Conservation (phyloP, 2,888 invertebrate genomes). For the Catocala sponsa region DNA sequence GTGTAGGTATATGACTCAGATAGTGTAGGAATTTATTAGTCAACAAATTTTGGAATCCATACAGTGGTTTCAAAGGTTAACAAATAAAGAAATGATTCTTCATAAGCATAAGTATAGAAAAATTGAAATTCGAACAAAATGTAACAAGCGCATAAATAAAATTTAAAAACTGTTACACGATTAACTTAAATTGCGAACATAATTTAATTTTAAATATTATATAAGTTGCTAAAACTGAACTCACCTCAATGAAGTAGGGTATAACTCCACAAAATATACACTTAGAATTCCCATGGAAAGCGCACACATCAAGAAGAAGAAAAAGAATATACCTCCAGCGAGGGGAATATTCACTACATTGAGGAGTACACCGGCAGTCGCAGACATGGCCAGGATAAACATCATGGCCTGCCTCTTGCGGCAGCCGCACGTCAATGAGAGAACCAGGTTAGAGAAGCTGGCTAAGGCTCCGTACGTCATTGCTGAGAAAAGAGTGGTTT, state of each 20-base stretch:
- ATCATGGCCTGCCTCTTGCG: slow-evolving; percentile 79
- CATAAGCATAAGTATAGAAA: too few species aligned
- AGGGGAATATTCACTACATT: slow-evolving; percentile 74
- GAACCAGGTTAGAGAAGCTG: slow-evolving; percentile 73
- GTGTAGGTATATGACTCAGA: too few species aligned
- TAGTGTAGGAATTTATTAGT: too few species aligned
- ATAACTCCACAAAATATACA: slow-evolving; percentile 83
- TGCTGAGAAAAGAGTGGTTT: slow-evolving; percentile 79
- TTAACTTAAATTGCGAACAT: too few species aligned
- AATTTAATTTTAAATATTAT: too few species aligned
- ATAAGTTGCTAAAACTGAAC: slow-evolving; percentile 12
- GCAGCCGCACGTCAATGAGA: slow-evolving; percentile 78
- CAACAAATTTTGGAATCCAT: too few species aligned
- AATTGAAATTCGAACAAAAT: too few species aligned
- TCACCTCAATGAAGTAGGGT: slow-evolving; percentile 82
- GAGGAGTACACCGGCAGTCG: slow-evolving; percentile 68
- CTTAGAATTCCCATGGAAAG: slow-evolving; percentile 82
- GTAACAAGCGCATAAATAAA: too few species aligned
- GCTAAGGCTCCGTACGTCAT: slow-evolving; percentile 81
- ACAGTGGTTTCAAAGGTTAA: too few species aligned
- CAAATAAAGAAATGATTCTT: too few species aligned
- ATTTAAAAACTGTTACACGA: too few species aligned
- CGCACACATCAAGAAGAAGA: slow-evolving; percentile 79
- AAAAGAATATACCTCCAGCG: slow-evolving; percentile 81
- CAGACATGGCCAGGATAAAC: slow-evolving; percentile 68